phyloP scores from a whole-genome alignment of 2,888 invertebrate species.

The Furcula furcula region DNA sequence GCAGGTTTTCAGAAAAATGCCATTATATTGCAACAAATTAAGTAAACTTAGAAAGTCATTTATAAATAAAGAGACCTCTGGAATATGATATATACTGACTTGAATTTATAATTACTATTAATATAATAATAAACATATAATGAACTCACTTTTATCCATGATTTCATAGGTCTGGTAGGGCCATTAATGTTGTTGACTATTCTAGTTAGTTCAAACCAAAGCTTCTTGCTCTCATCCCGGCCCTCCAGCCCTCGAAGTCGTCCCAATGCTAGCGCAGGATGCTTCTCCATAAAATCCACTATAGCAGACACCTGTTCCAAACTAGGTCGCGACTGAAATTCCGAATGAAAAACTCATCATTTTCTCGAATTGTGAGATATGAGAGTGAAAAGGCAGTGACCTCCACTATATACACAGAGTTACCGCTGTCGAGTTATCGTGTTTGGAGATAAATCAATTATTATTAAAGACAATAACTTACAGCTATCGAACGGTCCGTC shows the following conservation, averaged over 20 bases:
- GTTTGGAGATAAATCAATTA: conserved; percentile 19
- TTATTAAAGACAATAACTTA: conserved; percentile 34
- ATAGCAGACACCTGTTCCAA: conserved; percentile 69
- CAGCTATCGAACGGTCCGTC: conserved; percentile 67
- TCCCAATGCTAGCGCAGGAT: conserved; percentile 57
- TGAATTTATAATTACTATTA: too few relatives aligned
- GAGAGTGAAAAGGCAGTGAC: too few relatives aligned
- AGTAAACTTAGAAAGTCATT: too few relatives aligned
- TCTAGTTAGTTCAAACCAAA: conserved; percentile 64
- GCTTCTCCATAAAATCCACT: conserved; percentile 72
- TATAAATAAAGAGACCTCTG: too few relatives aligned
- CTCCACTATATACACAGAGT: conserved; percentile 22
- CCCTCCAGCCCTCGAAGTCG: conserved; percentile 66
- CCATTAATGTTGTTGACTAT: conserved; percentile 62
- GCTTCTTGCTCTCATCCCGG: conserved; percentile 64
- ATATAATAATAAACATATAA: too few relatives aligned
- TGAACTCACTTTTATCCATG: conserved; percentile 67
- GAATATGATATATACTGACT: too few relatives aligned
- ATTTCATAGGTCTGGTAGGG: conserved; percentile 69
- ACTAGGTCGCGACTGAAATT: conserved; percentile 64
- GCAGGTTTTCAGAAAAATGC: too few relatives aligned
- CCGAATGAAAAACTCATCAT: too few relatives aligned
- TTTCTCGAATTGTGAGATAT: too few relatives aligned
- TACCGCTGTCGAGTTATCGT: conserved; percentile 32
- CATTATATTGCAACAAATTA: too few relatives aligned